Conservation (phyloP, 2,888 invertebrate genomes). For the Polietes domitor region DNA sequence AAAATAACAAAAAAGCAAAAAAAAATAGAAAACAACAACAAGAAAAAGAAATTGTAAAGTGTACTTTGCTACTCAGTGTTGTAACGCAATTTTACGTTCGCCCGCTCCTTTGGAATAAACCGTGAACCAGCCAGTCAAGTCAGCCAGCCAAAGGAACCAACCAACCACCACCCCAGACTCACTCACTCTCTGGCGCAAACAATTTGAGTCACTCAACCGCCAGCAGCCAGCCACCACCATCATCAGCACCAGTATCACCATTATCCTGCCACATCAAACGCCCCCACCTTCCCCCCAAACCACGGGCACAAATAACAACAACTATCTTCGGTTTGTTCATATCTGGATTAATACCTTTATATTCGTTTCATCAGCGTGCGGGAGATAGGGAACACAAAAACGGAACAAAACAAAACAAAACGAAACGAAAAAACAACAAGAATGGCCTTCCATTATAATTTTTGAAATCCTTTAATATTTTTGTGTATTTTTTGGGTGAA, state of each 20-base stretch:
- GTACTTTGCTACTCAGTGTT: conserved; percentile 31
- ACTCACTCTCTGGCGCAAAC: neutral
- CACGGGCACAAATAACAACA: neutral
- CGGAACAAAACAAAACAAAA: conserved; percentile 2
- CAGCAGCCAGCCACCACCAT: neutral
- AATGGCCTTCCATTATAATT: conserved; percentile 47
- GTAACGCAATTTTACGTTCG: conserved; percentile 27
- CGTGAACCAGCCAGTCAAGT: neutral
- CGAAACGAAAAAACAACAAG: neutral
- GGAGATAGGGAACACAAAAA: conserved; percentile 24
- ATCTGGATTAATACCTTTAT: conserved; percentile 23
- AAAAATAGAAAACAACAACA: no score
- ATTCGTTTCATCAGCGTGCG: conserved; percentile 8
- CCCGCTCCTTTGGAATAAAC: neutral
- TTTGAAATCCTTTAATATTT: conserved; percentile 43
- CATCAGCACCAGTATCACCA: neutral
- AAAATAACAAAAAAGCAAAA: conserved; percentile 1
- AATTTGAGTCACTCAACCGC: neutral
- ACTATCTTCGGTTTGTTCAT: conserved; percentile 9
- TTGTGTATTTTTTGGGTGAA: conserved; percentile 19
- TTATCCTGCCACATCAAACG: neutral
- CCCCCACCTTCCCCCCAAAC: no score
- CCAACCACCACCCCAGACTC: neutral
- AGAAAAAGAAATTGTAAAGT: conserved; percentile 21
- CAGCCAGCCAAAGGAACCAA: no score